Conservation (phyloP, 2,113 vertebrate genomes). For the Erythrolamprus reginae region DNA sequence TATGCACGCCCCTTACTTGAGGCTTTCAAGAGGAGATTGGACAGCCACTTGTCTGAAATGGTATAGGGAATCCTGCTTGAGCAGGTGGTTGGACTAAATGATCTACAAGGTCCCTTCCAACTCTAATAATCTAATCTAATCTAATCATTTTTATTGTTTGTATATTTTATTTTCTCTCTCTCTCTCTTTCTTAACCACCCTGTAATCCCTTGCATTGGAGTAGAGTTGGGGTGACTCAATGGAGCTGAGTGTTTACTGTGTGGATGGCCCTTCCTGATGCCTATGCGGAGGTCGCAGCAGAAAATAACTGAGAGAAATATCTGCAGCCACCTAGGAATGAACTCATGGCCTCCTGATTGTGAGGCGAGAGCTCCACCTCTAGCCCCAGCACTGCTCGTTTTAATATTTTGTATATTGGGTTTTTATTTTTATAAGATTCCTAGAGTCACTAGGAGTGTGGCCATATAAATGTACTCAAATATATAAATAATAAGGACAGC, state of each 20-base stretch:
- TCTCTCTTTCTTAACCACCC: not conserved
- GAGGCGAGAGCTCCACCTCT: not conserved
- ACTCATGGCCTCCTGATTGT: not conserved
- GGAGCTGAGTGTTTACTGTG: not conserved
- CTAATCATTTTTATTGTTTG: too few relatives aligned
- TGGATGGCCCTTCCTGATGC: not conserved
- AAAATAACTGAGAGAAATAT: not conserved
- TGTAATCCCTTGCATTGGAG: not conserved
- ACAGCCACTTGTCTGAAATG: too few relatives aligned
- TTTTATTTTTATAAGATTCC: not conserved
- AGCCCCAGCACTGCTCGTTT: rapidly evolving
- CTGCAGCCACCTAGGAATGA: not conserved
- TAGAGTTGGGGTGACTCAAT: not conserved
- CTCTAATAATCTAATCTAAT: too few relatives aligned
- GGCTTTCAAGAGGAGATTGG: too few relatives aligned
- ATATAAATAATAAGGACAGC: not conserved
- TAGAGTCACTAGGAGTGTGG: not conserved
- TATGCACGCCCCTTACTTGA: too few relatives aligned
- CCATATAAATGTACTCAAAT: not conserved
- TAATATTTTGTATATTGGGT: not conserved
- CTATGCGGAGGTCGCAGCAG: not conserved
- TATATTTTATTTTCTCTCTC: not conserved
- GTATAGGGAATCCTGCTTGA: too few relatives aligned
- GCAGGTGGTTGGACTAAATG: too few relatives aligned
- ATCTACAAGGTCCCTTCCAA: too few relatives aligned